A percentile compares a stretch with the other conserved stretches of the same genome.
Evolutionary conservation across 2,113 vertebrate genomes (phyloP).

Genomic region (Apeltes quadracus): DNA sequence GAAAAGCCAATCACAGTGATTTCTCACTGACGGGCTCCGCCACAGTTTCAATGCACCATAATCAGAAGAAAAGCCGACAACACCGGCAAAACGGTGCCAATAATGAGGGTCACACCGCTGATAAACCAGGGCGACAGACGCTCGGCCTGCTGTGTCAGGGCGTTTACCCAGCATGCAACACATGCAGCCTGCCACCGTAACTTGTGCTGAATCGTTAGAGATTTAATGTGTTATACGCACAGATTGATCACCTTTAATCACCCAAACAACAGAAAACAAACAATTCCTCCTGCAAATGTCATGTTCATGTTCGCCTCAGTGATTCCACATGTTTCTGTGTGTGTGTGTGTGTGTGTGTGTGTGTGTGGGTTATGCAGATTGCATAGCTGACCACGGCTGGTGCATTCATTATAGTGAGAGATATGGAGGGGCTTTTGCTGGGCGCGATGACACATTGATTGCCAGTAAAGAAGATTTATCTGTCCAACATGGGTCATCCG

Average conservation of each 20-base stretch:
- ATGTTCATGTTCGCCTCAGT: conserved; percentile 5
- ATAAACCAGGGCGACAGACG: background rate
- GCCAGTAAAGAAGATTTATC: conserved; percentile 76
- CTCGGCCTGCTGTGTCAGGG: background rate
- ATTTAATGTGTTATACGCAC: background rate
- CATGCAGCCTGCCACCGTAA: background rate
- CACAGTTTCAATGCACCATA: background rate
- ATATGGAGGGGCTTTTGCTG: conserved; percentile 63
- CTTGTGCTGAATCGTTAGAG: background rate
- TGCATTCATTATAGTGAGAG: conserved; percentile 68
- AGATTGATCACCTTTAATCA: conserved; percentile 10
- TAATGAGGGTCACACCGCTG: background rate
- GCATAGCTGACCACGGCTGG: conserved; percentile 37
- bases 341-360: conserved; percentile 14
- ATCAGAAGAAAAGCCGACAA: background rate
- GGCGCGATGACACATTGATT: conserved; percentile 70
- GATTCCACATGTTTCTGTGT: conserved; percentile 9
- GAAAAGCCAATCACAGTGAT: background rate
- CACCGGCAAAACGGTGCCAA: background rate
- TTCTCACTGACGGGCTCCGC: background rate
- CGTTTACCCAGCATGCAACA: background rate
- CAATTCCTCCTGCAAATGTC: conserved; percentile 7
- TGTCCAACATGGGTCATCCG: conserved; percentile 68
- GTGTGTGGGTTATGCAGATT: conserved; percentile 50
- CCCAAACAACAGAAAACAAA: conserved; percentile 17